Conservation (phyloP, 2,888 invertebrate genomes). For the Mellilla xanthometata region DNA sequence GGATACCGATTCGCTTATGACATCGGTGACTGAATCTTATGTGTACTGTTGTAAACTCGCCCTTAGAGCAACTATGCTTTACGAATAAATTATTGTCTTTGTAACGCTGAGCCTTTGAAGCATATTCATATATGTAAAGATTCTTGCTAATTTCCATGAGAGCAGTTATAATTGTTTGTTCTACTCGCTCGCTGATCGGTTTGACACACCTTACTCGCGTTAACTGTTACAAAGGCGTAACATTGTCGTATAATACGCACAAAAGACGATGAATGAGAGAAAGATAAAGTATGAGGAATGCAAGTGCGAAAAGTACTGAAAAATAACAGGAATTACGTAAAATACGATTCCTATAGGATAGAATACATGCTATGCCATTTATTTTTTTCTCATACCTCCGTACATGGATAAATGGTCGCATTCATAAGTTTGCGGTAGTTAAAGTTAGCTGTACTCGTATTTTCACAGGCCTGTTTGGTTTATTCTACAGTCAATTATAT, state of each 20-base stretch:
- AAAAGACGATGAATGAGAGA: too few relatives aligned
- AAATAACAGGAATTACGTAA: too few relatives aligned
- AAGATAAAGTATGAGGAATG: too few relatives aligned
- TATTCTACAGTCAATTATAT: background rate
- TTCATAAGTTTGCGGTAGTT: too few relatives aligned
- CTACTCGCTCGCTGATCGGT: background rate
- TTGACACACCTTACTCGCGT: conserved; percentile 1
- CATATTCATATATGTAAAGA: conserved; percentile 19
- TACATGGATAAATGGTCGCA: too few relatives aligned
- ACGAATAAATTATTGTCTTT: conserved; percentile 27
- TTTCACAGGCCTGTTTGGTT: too few relatives aligned
- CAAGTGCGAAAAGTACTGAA: too few relatives aligned
- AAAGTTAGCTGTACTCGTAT: too few relatives aligned
- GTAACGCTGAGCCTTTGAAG: background rate
- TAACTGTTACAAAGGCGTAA: background rate
- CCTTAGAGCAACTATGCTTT: conserved; percentile 29
- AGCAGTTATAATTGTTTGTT: background rate
- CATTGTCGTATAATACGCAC: background rate
- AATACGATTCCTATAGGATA: too few relatives aligned
- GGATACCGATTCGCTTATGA: conserved; percentile 36
- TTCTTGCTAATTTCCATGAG: conserved; percentile 14
- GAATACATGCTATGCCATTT: too few relatives aligned
- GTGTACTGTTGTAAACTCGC: conserved; percentile 39
- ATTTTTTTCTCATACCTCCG: too few relatives aligned
- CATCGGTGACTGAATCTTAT: conserved; percentile 37